A percentile compares a stretch with the other conserved stretches of the same genome.
Evolutionary conservation across 2,888 invertebrate genomes (phyloP).

Genomic region (Neuroscelio doddi): DNA sequence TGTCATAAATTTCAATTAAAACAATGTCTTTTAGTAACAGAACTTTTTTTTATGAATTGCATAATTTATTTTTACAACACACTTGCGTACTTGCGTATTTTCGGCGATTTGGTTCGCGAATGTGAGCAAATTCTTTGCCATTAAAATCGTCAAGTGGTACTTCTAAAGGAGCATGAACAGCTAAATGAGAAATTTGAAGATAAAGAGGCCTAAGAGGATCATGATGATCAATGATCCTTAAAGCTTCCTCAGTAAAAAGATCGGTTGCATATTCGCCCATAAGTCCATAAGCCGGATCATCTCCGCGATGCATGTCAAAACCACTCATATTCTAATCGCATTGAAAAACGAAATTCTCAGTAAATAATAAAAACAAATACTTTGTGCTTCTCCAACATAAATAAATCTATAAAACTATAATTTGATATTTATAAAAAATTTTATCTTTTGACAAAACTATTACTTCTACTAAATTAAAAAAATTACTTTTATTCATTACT

Average conservation of each 20-base stretch:
- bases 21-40: too few species aligned
- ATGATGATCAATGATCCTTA: conserved; percentile 77
- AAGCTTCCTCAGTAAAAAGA: conserved; percentile 80
- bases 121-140: conserved; percentile 78
- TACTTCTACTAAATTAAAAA: too few species aligned
- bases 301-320: conserved; percentile 73
- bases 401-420: too few species aligned
- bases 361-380: too few species aligned
- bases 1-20: too few species aligned
- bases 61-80: too few species aligned
- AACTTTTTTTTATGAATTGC: too few species aligned
- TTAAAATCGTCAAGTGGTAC: conserved; percentile 80
- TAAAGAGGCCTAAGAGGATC: conserved; percentile 80
- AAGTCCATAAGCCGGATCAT: conserved; percentile 69
- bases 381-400: too few species aligned
- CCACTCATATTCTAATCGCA: conserved; percentile 70
- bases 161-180: conserved; percentile 84
- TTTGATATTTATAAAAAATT: too few species aligned
- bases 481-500: too few species aligned
- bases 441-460: too few species aligned
- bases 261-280: conserved; percentile 81
- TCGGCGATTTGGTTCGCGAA: conserved; percentile 80
- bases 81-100: conserved; percentile 80
- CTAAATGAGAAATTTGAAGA: conserved; percentile 85
- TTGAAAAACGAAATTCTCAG: neutral